phyloP scores from a whole-genome alignment of 2,113 vertebrate genomes.

The Grammatotria lemairii region DNA sequence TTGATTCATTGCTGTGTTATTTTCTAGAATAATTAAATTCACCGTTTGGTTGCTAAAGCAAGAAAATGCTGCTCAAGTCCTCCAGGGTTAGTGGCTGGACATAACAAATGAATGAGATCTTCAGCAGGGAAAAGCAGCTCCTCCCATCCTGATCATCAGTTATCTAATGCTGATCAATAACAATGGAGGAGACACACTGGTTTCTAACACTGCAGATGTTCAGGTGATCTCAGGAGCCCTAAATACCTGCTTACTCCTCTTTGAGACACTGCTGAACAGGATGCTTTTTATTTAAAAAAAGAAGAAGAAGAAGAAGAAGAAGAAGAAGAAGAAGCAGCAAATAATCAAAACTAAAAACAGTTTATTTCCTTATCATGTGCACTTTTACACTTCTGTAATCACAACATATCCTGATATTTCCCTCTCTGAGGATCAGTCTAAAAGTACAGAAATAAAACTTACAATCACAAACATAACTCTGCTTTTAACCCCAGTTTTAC shows the following conservation, averaged over 20 bases:
- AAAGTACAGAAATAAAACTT: neutral
- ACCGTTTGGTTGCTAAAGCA: neutral
- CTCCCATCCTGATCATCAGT: neutral
- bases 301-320: neutral
- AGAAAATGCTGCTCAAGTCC: neutral
- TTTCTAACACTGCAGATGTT: neutral
- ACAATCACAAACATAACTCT: neutral
- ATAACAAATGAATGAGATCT: neutral
- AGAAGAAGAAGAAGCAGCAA: rapidly evolving
- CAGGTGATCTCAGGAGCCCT: neutral
- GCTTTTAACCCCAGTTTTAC: neutral
- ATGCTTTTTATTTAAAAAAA: neutral
- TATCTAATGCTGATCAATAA: neutral
- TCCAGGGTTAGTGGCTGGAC: neutral
- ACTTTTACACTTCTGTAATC: neutral
- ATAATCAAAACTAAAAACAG: rapidly evolving
- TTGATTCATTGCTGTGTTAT: neutral
- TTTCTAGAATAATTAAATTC: neutral
- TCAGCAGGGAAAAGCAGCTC: neutral
- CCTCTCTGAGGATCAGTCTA: neutral
- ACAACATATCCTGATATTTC: rapidly evolving
- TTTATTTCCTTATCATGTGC: too few species aligned
- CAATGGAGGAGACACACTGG: neutral
- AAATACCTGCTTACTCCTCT: rapidly evolving
- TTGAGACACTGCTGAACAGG: neutral